A percentile compares a stretch with the other conserved stretches of the same genome.
Evolutionary conservation across 1,140 invertebrate genomes (phyloP).

Genomic region (Trichonephila inaurata): DNA sequence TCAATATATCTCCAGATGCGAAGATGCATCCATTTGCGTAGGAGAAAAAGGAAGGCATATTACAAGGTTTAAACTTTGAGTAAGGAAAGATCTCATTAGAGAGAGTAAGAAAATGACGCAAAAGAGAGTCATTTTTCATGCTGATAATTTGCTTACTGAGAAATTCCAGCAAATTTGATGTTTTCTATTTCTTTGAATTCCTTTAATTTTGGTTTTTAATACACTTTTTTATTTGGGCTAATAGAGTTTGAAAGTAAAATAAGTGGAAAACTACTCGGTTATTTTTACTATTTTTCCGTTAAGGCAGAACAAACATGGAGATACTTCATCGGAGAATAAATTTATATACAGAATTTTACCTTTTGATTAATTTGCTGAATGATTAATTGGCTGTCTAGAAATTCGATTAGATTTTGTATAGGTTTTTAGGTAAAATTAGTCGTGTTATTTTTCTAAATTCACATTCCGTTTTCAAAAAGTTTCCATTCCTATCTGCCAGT

Average conservation of each 20-base stretch:
- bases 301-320: neutral
- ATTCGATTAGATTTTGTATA: no score
- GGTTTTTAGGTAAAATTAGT: no score
- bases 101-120: neutral
- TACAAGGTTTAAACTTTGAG: neutral
- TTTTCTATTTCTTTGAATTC: neutral
- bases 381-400: neutral
- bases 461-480: no score
- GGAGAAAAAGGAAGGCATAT: neutral
- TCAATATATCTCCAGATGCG: constrained; percentile 14
- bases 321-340: neutral
- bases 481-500: no score
- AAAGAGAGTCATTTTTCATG: constrained; percentile 49
- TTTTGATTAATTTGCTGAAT: neutral
- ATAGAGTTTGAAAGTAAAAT: neutral
- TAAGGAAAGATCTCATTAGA: constrained; percentile 3
- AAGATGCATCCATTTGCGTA: neutral
- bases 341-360: neutral
- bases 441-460: no score
- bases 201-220: neutral
- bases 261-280: neutral
- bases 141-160: constrained; percentile 42
- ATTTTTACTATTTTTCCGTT: neutral
- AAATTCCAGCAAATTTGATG: neutral
- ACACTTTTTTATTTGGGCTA: neutral